Evolutionary conservation across 2,888 invertebrate genomes (phyloP).

Genomic region (Pyrrhia umbra): DNA sequence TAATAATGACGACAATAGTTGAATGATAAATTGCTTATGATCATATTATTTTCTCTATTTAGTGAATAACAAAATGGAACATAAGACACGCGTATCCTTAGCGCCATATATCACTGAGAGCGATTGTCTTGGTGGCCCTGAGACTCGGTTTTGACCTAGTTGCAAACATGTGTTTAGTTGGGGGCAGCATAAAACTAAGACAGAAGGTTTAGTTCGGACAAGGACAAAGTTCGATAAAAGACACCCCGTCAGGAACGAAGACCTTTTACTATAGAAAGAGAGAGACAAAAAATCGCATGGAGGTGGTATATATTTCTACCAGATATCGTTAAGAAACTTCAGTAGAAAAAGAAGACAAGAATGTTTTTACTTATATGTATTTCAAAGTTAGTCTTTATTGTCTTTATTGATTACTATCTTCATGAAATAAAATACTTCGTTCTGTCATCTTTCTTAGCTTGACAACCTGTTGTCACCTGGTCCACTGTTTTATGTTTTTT

Average conservation of each 20-base stretch:
- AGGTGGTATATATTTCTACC: too few species aligned
- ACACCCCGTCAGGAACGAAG: too few species aligned
- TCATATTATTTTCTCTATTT: slow-evolving; percentile 1
- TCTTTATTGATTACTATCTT: too few species aligned
- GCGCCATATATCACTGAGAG: slow-evolving; percentile 44
- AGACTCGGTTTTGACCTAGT: slow-evolving; percentile 57
- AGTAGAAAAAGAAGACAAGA: too few species aligned
- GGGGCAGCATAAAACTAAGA: not conserved
- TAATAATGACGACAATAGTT: not conserved
- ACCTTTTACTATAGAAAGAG: not conserved
- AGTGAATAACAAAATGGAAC: slow-evolving; percentile 8
- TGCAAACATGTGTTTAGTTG: slow-evolving; percentile 57
- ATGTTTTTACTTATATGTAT: too few species aligned
- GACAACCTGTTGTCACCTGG: too few species aligned
- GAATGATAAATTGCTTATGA: not conserved
- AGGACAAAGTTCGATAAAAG: not conserved
- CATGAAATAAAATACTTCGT: too few species aligned
- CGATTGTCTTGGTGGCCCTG: slow-evolving; percentile 52
- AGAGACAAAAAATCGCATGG: too few species aligned
- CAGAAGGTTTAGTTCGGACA: slow-evolving; percentile 12
- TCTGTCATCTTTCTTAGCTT: too few species aligned
- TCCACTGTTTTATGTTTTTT: too few species aligned
- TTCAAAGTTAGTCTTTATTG: slow-evolving; percentile 2
- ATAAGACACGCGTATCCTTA: slow-evolving; percentile 14
- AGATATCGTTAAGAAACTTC: too few species aligned